Percentiles rank a stretch among this genome's conserved stretches.
These are phyloP conservation scores for Synergus gifuensis DNA, from an alignment of 2,888 invertebrate genomes.

Conservation along the genomic window DNA sequence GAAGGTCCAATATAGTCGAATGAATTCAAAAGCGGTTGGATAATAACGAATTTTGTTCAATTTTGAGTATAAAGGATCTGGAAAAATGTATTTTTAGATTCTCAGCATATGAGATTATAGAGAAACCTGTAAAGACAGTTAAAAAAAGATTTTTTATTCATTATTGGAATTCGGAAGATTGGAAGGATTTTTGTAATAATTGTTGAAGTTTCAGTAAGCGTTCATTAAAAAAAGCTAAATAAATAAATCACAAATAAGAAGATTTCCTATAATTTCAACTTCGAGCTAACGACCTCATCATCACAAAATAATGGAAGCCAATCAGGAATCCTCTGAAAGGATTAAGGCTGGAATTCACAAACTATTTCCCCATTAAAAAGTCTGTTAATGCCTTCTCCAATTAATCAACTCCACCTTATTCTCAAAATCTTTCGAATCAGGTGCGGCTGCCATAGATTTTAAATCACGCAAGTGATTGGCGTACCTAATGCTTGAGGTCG, in stretches of 20 bases:
- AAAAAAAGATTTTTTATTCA: too few species aligned
- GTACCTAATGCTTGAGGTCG: constrained; percentile 44
- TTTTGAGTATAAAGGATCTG: neutral
- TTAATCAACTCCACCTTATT: constrained; percentile 45
- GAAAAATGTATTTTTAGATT: neutral
- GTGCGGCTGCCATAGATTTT: constrained; percentile 13
- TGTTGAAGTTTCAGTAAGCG: too few species aligned
- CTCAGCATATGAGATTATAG: neutral
- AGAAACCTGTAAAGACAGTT: too few species aligned
- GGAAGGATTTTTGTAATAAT: too few species aligned
- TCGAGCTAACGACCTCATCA: neutral
- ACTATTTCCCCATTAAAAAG: constrained; percentile 7
- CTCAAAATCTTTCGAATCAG: constrained; percentile 46
- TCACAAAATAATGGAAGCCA: neutral
- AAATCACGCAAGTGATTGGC: constrained; percentile 49
- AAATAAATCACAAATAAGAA: neutral
- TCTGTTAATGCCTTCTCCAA: neutral
- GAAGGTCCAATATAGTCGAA: neutral
- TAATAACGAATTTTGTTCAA: neutral
- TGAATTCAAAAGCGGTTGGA: neutral
- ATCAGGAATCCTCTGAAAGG: neutral
- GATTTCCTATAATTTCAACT: neutral
- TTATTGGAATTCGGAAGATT: too few species aligned
- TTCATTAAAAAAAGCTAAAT: too few species aligned
- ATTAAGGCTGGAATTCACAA: neutral